phyloP scores from a whole-genome alignment of 2,797 vertebrate species.

The Setipinna tenuifilis region DNA sequence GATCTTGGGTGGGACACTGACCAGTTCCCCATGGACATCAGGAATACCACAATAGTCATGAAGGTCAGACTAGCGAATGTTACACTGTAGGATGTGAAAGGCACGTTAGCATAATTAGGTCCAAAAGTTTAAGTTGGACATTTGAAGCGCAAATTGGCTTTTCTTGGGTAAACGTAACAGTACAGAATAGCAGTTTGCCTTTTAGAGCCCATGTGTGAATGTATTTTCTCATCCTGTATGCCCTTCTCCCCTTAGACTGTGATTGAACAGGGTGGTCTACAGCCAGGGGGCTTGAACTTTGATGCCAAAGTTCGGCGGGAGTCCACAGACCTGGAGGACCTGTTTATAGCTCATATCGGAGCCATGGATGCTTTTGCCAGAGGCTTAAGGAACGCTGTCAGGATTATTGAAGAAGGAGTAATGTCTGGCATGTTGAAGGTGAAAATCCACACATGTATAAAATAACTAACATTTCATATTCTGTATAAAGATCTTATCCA shows the following conservation, averaged over 20 bases:
- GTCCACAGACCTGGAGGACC: slow-evolving; percentile 71
- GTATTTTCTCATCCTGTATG: background rate
- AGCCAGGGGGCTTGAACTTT: slow-evolving; percentile 73
- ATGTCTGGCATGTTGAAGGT: slow-evolving; percentile 67
- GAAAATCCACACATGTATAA: background rate
- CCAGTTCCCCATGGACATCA: slow-evolving; percentile 76
- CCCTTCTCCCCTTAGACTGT: slow-evolving; percentile 56
- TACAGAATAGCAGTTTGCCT: background rate
- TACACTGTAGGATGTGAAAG: background rate
- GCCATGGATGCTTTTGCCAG: slow-evolving; percentile 73
- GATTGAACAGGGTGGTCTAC: slow-evolving; percentile 70
- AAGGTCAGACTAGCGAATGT: slow-evolving; percentile 59
- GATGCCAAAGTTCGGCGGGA: slow-evolving; percentile 72
- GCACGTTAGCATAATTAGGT: background rate
- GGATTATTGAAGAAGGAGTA: slow-evolving; percentile 66
- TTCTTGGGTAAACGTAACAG: no score
- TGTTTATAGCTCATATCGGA: slow-evolving; percentile 72
- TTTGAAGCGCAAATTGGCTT: background rate
- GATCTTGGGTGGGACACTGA: slow-evolving; percentile 75
- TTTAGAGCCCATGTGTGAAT: background rate
- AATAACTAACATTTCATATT: no score
- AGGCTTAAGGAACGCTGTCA: slow-evolving; percentile 69
- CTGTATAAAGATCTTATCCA: no score
- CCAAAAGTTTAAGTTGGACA: background rate
- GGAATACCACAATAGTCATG: slow-evolving; percentile 72